Evolutionary conservation across 2,888 invertebrate species (phyloP), one percentile per base, ranked within the genome.

Genomic region (Chouioia cunea): DNA sequence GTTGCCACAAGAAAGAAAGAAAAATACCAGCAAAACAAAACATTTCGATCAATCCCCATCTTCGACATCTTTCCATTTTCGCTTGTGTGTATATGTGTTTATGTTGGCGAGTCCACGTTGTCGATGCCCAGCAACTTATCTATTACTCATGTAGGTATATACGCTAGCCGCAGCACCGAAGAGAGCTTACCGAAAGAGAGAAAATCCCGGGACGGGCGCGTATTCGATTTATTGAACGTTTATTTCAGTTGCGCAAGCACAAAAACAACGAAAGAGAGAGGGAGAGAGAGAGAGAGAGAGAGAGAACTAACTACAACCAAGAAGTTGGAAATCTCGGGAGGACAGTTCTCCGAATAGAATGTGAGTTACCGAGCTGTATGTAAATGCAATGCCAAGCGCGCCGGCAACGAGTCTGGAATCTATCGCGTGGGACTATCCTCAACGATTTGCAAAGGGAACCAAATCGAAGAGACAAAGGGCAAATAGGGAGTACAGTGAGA

Each of bases 361-460:
- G 20, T 23, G 12, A 44, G 14, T 44, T 22, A 22, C 48, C 50
- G 23, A 8, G 58, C 27, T 53, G 23, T 64, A 70, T 65, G 70
- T 70, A 70, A 65, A 70, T 70, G 65, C 70, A 56, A 64, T 70
- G 70, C 59, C 64, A 52, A 50, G 46, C 4, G 57, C 44, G 36
- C 18, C 1, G 2, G 15, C 10, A 16, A 44, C 14, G 43, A 3
- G 27, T 22, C 23, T 22, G 36, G n/a, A 67, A 16, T 57, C 48
- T 16, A 18, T 20, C 3, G 3, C 6, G 50, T 15, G 6, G 50
- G 18, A 50, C 8, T 12, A 16, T 50, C 14, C 16, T 8, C 50
- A 12, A 20, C 10, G 10, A 36, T 36, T 10, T 36, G 12, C 36
- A 36, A 6, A 2, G 52, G 16, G 2, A 56, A 36, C 44, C 54